Evolutionary conservation across 2,113 vertebrate genomes (phyloP).

Genomic region (Isichthys henryi): DNA sequence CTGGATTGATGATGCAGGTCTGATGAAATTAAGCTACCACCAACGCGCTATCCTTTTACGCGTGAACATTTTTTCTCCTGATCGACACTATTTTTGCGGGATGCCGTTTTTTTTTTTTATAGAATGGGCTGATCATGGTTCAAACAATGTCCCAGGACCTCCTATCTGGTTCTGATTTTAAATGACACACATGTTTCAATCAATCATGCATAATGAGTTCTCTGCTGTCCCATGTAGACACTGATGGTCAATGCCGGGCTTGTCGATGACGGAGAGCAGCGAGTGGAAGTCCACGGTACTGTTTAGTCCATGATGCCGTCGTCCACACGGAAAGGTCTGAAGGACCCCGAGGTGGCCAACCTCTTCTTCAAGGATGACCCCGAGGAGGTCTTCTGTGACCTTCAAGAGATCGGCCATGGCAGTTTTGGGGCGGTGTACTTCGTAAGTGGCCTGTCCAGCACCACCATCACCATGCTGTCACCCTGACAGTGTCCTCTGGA

Average conservation of each 20-base stretch:
- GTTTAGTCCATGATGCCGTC: slow-evolving; percentile 65
- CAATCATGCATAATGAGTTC: neutral
- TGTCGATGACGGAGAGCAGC: slow-evolving; percentile 53
- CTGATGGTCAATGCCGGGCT: slow-evolving; percentile 57
- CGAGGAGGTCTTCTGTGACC: slow-evolving; percentile 68
- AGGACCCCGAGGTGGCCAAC: slow-evolving; percentile 61
- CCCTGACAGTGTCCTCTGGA: neutral
- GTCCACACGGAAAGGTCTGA: slow-evolving; percentile 62
- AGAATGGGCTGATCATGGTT: neutral
- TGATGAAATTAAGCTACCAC: neutral
- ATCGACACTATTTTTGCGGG: neutral
- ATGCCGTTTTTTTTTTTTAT: neutral
- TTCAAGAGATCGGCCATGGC: slow-evolving; percentile 74
- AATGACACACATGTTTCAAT: neutral
- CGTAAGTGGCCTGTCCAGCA: slow-evolving; percentile 48
- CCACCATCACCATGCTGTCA: too few relatives aligned
- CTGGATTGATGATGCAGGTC: neutral
- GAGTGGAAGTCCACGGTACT: slow-evolving; percentile 48
- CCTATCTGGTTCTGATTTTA: neutral
- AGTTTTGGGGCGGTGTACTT: slow-evolving; percentile 74
- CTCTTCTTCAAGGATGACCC: slow-evolving; percentile 75
- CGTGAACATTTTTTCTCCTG: neutral
- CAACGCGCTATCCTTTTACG: neutral
- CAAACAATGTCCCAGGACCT: neutral
- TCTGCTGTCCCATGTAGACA: slow-evolving; percentile 30